These are phyloP conservation scores for Tragelaphus imberbis DNA, from an alignment of 2,113 vertebrate species.

Conservation along the genomic window DNA sequence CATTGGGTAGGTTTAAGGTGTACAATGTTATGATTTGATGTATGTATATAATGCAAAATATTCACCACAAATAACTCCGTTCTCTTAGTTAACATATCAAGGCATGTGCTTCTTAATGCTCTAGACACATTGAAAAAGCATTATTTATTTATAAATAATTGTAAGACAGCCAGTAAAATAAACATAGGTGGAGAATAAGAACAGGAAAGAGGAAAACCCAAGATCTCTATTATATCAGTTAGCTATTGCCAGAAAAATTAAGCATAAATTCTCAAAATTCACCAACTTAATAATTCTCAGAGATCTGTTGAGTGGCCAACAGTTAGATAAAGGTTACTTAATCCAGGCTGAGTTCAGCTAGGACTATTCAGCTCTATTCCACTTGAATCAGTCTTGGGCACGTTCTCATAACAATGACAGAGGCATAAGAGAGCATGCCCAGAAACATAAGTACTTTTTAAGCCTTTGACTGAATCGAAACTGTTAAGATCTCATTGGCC, in stretches of 20 bases:
- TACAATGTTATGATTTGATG: background rate
- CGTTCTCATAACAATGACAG: background rate
- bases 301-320: background rate
- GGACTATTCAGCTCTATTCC: background rate
- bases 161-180: background rate
- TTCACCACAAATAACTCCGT: background rate
- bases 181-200: background rate
- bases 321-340: background rate
- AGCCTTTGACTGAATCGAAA: background rate
- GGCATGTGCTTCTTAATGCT: background rate
- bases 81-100: background rate
- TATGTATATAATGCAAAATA: background rate
- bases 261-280: conserved; percentile 17
- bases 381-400: background rate
- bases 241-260: background rate
- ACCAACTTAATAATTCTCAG: background rate
- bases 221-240: background rate
- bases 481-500: background rate
- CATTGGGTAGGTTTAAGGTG: background rate
- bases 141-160: background rate
- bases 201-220: background rate
- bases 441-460: background rate
- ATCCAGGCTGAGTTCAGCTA: background rate
- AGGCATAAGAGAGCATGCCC: background rate
- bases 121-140: background rate